Evolutionary conservation across 2,113 vertebrate species (phyloP), one percentile per base, ranked within the genome.

Genomic region (human): DNA sequence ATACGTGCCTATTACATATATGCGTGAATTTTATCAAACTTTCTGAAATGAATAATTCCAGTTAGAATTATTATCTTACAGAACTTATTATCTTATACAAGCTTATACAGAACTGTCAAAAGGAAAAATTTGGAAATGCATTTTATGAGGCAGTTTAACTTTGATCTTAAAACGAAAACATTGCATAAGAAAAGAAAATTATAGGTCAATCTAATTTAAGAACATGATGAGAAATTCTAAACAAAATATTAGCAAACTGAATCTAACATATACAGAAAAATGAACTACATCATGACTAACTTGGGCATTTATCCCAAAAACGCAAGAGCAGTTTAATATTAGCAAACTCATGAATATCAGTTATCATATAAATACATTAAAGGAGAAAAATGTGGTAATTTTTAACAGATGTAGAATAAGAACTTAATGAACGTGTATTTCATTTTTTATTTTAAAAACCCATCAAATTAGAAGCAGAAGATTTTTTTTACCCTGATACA

Each of bases 191-290:
- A 91, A 57, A 64, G 32, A 75, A 64, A 83, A 93, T 45, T 38
- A 80, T 7, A 89, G 57, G 48, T 61, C 27, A 72, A 57, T 78
- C 43, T 78, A 57, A 92, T 72, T 90, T 66, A 78, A 48, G 38
- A 90, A 59, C 43, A 23, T 57, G 64, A 83, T 40, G 2, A 52
- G 87, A 93, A 66, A 23, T 90, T 68, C 66, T 82, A 90, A 92
- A 76, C 94, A 93, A 83, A 96, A 93, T 86, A 86, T 64, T 61
- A 94, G 52, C 76, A 94, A 96, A 94, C 13, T 61, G 32, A 76
- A 76, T 68, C 66, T 64, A 81, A 55, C 32, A 38, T 87, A 30
- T 50, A 57, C 18, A 96, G 68, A 86, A 93, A 90, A 70, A 23
- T 35, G 95, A 92, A 72, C 72, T 32, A 87, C 4, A 30, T 18